Base-by-base conservation (phyloP, 2,888 invertebrate species). In the Meliscaeva auricollis region DNA sequence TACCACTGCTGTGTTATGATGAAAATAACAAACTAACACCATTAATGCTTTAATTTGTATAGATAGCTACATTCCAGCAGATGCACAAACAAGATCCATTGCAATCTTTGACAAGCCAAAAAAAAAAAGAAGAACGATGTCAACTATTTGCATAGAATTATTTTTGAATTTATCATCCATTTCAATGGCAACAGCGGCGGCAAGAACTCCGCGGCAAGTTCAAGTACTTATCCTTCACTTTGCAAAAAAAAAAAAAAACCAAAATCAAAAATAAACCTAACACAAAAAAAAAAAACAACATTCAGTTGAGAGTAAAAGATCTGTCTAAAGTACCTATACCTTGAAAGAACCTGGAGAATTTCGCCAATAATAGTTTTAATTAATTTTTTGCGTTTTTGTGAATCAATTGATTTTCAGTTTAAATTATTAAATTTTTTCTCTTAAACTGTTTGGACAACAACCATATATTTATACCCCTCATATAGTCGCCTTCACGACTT, bases 141-240 rank as follows among this genome's bases (percentile, higher is more conserved):
- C 56, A 66, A 60, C 35, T 73, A 68, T 82, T 82, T 68, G 72
- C 52, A 41, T 75, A 54, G 69, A 70, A 72, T 54, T 70, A 79
- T 83, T 83, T 79, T 48, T 20, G 56, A 79, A 44, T 79, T 64
- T 64, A 26, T 68, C 79, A 20, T 69, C 35, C 75, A 60, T 73
- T 66, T 38, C 48, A 46, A 54, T 20, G n/a, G 9, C n/a, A 13
- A 7, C 46, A n/a, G 17, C 13, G 6, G 17, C 17, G 6, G 8
- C 17, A 9, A 46, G 41, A 38, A 62, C 54, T 20, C 50, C 32
- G 75, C 58, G 48, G 72, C 82, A 78, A 78, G 79, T 84, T 79
- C 83, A 79, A 84, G 83, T 75, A 70, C 79, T 75, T 62, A 62
- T 54, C 68, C 56, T 66, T 52, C 73, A 78, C 68, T 68, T 54